Conservation (phyloP, 2,888 invertebrate genomes). For the Drosophila falleni region DNA sequence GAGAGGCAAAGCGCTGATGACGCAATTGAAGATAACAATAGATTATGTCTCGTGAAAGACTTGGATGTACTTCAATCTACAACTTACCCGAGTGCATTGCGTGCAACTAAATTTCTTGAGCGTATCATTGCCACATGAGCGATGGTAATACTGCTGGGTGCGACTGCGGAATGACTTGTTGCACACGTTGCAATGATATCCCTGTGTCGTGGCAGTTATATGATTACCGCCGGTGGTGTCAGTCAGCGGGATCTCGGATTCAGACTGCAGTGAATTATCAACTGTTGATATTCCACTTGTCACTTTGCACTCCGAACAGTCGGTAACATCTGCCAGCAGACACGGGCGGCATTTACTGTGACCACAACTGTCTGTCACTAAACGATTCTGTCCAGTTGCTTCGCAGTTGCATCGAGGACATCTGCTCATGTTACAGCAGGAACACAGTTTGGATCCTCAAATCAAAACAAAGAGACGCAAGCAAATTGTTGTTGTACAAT, state of each 20-base stretch:
- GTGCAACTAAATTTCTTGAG: conserved; percentile 86
- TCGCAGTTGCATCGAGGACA: conserved; percentile 69
- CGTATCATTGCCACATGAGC: conserved; percentile 87
- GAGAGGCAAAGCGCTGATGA: conserved; percentile 89
- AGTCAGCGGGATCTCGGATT: conserved; percentile 47
- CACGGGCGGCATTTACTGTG: conserved; percentile 91
- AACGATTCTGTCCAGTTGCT: conserved; percentile 87
- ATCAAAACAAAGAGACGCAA: conserved; percentile 15
- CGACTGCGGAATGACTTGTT: conserved; percentile 89
- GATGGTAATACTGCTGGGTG: conserved; percentile 89
- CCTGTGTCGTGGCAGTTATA: conserved; percentile 52
- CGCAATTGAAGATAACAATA: not conserved
- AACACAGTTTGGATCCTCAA: not conserved
- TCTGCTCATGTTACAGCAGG: conserved; percentile 39
- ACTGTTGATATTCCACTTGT: not conserved
- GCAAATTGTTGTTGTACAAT: conserved; percentile 18
- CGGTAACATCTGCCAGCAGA: conserved; percentile 88
- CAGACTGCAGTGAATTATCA: not conserved
- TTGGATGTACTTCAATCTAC: not conserved
- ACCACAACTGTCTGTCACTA: conserved; percentile 91
- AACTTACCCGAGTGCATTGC: conserved; percentile 81
- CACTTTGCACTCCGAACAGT: conserved; percentile 86
- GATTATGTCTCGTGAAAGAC: no score
- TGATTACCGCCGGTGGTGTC: conserved; percentile 53
- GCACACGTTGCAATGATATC: conserved; percentile 88